phyloP scores from a whole-genome alignment of 2,888 invertebrate genomes.

The Nesidiocoris tenuis region DNA sequence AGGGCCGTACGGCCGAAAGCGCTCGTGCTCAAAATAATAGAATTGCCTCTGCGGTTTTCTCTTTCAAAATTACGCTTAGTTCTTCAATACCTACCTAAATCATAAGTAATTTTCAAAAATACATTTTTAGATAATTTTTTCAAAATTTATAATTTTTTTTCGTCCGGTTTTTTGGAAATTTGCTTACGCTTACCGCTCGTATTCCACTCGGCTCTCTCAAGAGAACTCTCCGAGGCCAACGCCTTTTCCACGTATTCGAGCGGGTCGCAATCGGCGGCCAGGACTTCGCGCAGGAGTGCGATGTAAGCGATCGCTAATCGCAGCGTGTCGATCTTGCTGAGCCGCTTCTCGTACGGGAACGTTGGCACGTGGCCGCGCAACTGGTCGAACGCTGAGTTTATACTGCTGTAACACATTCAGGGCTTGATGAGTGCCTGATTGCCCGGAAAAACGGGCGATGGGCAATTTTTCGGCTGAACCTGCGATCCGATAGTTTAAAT shows the following conservation, averaged over 20 bases:
- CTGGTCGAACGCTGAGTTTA: conserved; percentile 98
- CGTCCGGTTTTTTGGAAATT: too few relatives aligned
- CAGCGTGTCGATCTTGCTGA: conserved; percentile 97
- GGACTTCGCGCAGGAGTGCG: conserved; percentile 83
- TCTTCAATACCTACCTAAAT: too few relatives aligned
- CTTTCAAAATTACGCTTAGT: too few relatives aligned
- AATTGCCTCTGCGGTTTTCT: too few relatives aligned
- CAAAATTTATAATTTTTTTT: too few relatives aligned
- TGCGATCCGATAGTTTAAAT: too few relatives aligned
- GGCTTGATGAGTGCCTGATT: conserved; percentile 11
- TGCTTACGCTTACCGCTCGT: conserved; percentile 78
- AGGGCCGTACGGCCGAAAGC: too few relatives aligned
- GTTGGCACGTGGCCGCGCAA: conserved; percentile 96
- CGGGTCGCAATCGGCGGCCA: conserved; percentile 86
- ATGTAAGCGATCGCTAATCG: conserved; percentile 97
- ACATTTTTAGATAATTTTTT: too few relatives aligned
- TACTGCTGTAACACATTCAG: conserved; percentile 71
- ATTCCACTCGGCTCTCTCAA: conserved; percentile 87
- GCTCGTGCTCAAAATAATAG: too few relatives aligned
- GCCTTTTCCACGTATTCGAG: conserved; percentile 91
- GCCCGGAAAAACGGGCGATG: too few relatives aligned
- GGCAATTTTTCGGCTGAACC: too few relatives aligned
- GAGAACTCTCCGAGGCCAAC: conserved; percentile 79
- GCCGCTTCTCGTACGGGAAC: conserved; percentile 96
- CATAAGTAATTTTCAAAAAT: too few relatives aligned